A percentile compares a stretch with the other conserved stretches of the same genome.
Conservation (phyloP, 2,888 invertebrate genomes). For the Volucella inanis region DNA sequence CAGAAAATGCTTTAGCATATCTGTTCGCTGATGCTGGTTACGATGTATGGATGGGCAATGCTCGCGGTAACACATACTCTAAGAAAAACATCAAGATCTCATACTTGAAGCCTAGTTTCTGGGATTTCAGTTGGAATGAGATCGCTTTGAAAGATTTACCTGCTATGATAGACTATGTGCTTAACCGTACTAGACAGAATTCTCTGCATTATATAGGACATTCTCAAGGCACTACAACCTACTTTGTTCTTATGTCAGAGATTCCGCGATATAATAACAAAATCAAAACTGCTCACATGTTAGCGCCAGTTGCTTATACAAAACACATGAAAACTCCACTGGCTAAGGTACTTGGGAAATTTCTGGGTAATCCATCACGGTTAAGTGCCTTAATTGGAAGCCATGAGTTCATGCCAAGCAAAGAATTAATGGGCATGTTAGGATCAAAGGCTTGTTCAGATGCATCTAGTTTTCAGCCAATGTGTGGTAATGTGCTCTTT, state of each 20-base stretch:
- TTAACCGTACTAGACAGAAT: constrained; percentile 76
- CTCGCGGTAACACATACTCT: constrained; percentile 88
- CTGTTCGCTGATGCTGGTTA: constrained; percentile 87
- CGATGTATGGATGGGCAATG: constrained; percentile 92
- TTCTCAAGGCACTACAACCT: constrained; percentile 93
- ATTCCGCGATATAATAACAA: constrained; percentile 76
- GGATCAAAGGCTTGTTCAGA: constrained; percentile 78
- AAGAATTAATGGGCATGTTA: constrained; percentile 78
- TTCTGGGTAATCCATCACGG: constrained; percentile 79
- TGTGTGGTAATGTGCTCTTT: constrained; percentile 79
- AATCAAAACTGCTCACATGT: constrained; percentile 78
- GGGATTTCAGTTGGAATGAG: constrained; percentile 91
- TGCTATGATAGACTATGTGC: constrained; percentile 89
- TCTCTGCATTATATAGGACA: constrained; percentile 89
- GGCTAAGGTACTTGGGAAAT: constrained; percentile 77
- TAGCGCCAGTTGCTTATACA: constrained; percentile 85
- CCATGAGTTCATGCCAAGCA: constrained; percentile 86
- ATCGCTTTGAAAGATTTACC: constrained; percentile 94
- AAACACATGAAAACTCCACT: constrained; percentile 82
- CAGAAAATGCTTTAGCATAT: constrained; percentile 78
- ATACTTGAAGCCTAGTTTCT: constrained; percentile 71
- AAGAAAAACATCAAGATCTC: constrained; percentile 82
- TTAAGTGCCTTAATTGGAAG: constrained; percentile 79
- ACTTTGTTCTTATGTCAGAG: constrained; percentile 84
- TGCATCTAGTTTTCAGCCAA: constrained; percentile 75